These are phyloP conservation scores for Ammodytes dubius DNA, from an alignment of 2,113 vertebrate species.

Conservation along the genomic window DNA sequence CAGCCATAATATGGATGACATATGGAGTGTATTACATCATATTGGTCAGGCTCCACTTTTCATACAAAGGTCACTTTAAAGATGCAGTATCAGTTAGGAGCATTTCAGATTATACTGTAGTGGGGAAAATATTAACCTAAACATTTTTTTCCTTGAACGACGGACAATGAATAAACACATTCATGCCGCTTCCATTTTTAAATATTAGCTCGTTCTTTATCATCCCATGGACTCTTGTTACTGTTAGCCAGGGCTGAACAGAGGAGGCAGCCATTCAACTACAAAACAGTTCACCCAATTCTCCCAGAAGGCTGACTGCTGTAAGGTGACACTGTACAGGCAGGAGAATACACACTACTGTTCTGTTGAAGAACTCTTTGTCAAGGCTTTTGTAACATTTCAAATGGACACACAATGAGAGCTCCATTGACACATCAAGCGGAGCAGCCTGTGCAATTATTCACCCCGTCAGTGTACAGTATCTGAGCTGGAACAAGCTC, in stretches of 20 bases:
- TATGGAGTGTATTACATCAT: not conserved
- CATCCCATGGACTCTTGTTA: not conserved
- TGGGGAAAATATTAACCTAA: not conserved
- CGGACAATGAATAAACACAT: not conserved
- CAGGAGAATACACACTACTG: not conserved
- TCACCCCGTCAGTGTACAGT: not conserved
- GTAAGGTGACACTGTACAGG: constrained; percentile 11
- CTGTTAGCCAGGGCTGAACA: not conserved
- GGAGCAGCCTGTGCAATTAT: not conserved
- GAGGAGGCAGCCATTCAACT: constrained; percentile 7
- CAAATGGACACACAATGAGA: not conserved
- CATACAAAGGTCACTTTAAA: not conserved
- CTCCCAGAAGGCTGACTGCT: not conserved
- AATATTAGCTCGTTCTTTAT: not conserved
- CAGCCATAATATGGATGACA: not conserved
- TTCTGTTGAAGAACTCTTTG: constrained; percentile 8
- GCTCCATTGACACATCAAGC: not conserved
- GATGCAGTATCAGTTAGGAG: not conserved
- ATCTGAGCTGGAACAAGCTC: not conserved
- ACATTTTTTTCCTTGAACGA: not conserved
- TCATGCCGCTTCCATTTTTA: not conserved
- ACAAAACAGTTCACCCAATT: constrained; percentile 10
- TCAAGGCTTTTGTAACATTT: not conserved
- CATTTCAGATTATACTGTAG: not conserved
- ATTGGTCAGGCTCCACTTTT: not conserved